Conservation (phyloP, 1,140 invertebrate species). For the Asbolus verrucosus region DNA sequence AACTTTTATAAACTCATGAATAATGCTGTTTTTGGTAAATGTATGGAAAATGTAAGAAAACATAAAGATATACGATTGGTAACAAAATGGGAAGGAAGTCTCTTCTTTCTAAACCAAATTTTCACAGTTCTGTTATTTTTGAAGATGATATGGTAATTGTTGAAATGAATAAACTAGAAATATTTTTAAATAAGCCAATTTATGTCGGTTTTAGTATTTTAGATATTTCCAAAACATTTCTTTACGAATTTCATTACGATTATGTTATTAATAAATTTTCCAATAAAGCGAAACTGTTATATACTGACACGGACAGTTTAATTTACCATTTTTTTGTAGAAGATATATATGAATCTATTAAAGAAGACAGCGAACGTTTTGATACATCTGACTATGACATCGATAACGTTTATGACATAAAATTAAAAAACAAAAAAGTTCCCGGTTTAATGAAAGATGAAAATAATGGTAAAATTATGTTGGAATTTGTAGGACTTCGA, state of each 20-base stretch:
- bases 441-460: conserved; percentile 69
- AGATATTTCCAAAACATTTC: conserved; percentile 59
- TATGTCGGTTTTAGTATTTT: conserved; percentile 64
- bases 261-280: conserved; percentile 51
- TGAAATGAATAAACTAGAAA: conserved; percentile 60
- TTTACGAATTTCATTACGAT: conserved; percentile 58
- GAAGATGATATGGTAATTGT: conserved; percentile 62
- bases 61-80: conserved; percentile 61
- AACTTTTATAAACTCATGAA: conserved; percentile 67
- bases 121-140: conserved; percentile 56
- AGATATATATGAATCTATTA: conserved; percentile 52
- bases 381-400: conserved; percentile 60
- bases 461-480: conserved; percentile 61
- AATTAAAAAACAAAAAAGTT: conserved; percentile 66
- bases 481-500: conserved; percentile 64
- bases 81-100: conserved; percentile 52
- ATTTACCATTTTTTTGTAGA: conserved; percentile 53
- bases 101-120: conserved; percentile 60
- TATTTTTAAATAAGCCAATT: conserved; percentile 64
- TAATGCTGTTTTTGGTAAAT: conserved; percentile 66
- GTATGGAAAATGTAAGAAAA: conserved; percentile 65
- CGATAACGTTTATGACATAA: conserved; percentile 58
- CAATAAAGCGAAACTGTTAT: conserved; percentile 52
- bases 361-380: conserved; percentile 52
- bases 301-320: conserved; percentile 59